Conservation (phyloP, 2,113 vertebrate species). For the Origma solitaria region DNA sequence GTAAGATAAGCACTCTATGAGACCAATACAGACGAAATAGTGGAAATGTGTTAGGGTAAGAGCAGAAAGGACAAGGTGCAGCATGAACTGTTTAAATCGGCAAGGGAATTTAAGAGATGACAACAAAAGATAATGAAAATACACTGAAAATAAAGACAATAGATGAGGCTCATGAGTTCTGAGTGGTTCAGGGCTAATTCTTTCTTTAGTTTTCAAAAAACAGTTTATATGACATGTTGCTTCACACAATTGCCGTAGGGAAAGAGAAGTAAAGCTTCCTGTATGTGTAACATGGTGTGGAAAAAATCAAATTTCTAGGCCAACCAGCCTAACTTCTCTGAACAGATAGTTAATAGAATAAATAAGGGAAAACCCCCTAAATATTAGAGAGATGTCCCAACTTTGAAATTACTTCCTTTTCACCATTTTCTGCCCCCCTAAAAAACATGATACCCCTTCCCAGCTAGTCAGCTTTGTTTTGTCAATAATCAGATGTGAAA, state of each 20-base stretch:
- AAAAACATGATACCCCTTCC: rapidly evolving
- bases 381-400: not conserved
- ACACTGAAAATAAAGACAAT: not conserved
- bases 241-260: not conserved
- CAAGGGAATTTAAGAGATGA: not conserved
- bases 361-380: not conserved
- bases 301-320: not conserved
- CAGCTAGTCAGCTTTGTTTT: not conserved
- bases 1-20: not conserved
- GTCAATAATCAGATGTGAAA: not conserved
- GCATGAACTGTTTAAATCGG: not conserved
- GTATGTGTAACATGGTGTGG: not conserved
- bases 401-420: not conserved
- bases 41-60: not conserved
- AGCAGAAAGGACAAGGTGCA: not conserved
- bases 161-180: not conserved
- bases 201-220: not conserved
- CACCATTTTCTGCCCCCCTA: not conserved
- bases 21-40: not conserved
- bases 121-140: not conserved
- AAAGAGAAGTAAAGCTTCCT: not conserved
- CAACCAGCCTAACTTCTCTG: not conserved
- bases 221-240: not conserved
- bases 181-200: not conserved
- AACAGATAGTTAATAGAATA: not conserved